Conservation (phyloP, 2,888 invertebrate genomes). For the Molorchus minor region DNA sequence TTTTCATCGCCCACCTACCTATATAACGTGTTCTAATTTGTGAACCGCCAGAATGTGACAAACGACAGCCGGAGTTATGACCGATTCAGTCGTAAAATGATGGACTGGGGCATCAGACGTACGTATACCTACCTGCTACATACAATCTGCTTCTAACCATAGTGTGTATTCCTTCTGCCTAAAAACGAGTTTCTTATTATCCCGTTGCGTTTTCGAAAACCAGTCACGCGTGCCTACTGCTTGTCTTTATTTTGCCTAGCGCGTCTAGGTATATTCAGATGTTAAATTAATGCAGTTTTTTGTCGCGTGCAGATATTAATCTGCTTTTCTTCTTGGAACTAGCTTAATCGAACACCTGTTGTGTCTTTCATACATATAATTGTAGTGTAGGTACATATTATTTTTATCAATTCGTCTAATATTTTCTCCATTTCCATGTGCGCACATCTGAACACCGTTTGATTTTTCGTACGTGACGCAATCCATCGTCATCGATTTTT, state of each 20-base stretch:
- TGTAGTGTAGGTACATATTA: neutral
- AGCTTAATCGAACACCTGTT: constrained; percentile 19
- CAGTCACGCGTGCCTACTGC: constrained; percentile 42
- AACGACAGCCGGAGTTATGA: constrained; percentile 14
- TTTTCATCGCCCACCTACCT: neutral
- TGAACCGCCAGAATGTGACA: constrained; percentile 31
- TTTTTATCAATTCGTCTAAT: neutral
- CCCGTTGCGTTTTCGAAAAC: constrained; percentile 48
- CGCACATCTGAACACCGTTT: neutral
- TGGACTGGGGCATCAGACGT: constrained; percentile 81
- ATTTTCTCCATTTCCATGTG: neutral
- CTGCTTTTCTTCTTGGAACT: constrained; percentile 16
- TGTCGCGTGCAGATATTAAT: constrained; percentile 20
- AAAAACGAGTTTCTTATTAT: constrained; percentile 47
- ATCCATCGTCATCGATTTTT: constrained; percentile 13
- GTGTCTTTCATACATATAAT: constrained; percentile 11
- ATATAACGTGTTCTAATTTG: constrained; percentile 6
- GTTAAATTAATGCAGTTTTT: constrained; percentile 1
- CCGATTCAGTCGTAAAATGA: constrained; percentile 64
- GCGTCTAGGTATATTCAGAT: neutral
- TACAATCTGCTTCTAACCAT: constrained; percentile 20
- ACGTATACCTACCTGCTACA: constrained; percentile 62
- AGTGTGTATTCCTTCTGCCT: constrained; percentile 15
- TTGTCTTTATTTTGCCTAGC: constrained; percentile 5
- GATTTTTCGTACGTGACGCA: constrained; percentile 11